Evolutionary conservation across 2,113 vertebrate genomes (phyloP).

Genomic region (Podocnemis expansa): DNA sequence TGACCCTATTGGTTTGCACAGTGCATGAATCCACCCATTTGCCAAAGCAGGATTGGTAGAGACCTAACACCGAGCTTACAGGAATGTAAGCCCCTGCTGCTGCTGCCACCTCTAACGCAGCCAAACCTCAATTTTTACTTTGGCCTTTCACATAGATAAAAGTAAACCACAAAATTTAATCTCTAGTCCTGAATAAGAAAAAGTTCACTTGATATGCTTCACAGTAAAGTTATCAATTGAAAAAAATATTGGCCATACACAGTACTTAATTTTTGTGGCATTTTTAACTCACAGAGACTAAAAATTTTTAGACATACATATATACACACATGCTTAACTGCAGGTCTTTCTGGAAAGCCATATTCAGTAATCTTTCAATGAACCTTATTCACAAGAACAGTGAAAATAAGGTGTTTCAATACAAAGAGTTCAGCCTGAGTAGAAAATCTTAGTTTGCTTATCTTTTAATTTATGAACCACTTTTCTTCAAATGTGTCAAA

Average conservation of each 20-base stretch:
- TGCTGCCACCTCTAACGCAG: not conserved
- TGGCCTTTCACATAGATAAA: not conserved
- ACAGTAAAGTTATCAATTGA: not conserved
- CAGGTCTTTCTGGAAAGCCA: not conserved
- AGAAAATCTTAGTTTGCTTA: not conserved
- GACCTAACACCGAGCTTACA: not conserved
- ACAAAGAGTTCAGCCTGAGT: not conserved
- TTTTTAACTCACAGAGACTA: not conserved
- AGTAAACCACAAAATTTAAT: not conserved
- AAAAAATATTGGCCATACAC: not conserved
- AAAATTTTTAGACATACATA: not conserved
- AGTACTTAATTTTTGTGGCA: not conserved
- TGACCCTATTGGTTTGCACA: not conserved
- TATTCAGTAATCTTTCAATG: not conserved
- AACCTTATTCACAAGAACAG: not conserved
- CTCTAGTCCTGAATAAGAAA: not conserved
- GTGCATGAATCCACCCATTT: rapidly evolving
- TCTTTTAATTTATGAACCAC: not conserved
- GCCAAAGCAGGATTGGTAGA: not conserved
- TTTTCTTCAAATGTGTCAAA: not conserved
- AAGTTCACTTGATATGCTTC: not conserved
- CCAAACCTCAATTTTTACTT: not conserved
- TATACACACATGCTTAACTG: not conserved
- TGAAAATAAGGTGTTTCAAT: not conserved
- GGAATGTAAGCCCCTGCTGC: not conserved